A percentile compares a stretch with the other conserved stretches of the same genome.
phyloP scores from a whole-genome alignment of 2,113 vertebrate genomes.

The Syngnathus typhle region DNA sequence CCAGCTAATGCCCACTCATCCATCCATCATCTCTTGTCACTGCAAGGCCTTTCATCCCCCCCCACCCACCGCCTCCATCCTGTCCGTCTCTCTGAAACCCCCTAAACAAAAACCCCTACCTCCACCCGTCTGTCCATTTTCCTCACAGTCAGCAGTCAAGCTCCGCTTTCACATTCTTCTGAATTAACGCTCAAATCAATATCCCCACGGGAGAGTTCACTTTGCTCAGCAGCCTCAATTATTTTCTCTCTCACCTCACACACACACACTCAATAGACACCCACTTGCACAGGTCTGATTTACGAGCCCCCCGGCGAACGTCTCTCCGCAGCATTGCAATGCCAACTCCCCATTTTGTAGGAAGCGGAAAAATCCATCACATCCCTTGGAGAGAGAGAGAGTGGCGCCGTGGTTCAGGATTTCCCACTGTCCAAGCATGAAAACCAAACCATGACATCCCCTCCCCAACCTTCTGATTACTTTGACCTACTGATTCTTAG shows the following conservation, averaged over 20 bases:
- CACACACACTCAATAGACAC: constrained; percentile 34
- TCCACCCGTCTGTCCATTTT: constrained; percentile 36
- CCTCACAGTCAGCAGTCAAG: constrained; percentile 52
- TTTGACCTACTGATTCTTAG: constrained; percentile 37
- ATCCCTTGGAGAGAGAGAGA: constrained; percentile 35
- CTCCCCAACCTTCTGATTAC: constrained; percentile 18
- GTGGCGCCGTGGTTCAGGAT: constrained; percentile 22
- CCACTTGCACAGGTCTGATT: constrained; percentile 55
- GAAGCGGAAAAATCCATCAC: constrained; percentile 59
- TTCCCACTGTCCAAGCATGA: constrained; percentile 33
- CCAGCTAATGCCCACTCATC: constrained; percentile 44
- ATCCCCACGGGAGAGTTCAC: constrained; percentile 54
- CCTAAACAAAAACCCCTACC: constrained; percentile 11
- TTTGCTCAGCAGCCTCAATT: constrained; percentile 48
- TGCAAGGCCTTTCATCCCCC: constrained; percentile 12
- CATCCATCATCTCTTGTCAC: constrained; percentile 34
- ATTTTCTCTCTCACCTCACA: constrained; percentile 28
- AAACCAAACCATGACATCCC: constrained; percentile 30
- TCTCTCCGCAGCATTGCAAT: constrained; percentile 56
- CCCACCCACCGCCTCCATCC: neutral
- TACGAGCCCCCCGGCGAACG: constrained; percentile 58
- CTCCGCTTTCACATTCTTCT: constrained; percentile 54
- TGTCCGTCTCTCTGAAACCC: constrained; percentile 14
- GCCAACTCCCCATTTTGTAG: constrained; percentile 59
- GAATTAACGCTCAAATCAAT: constrained; percentile 68